Conservation (phyloP, 2,888 invertebrate species). For the Xanthia icteritia region DNA sequence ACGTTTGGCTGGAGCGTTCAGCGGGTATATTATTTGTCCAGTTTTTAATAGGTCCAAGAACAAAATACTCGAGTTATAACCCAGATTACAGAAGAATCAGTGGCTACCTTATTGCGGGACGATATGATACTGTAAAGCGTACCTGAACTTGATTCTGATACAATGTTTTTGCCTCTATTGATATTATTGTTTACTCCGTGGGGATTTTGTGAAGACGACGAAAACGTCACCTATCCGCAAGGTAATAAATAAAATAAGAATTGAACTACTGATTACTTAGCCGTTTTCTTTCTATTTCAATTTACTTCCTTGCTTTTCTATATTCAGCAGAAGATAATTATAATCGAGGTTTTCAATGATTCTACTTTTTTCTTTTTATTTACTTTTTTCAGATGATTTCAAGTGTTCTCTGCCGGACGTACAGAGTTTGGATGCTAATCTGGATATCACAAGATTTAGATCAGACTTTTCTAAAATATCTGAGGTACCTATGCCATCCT, state of each 20-base stretch:
- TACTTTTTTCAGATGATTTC: slow-evolving; percentile 82
- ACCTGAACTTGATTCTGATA: background rate
- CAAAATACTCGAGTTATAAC: slow-evolving; percentile 1
- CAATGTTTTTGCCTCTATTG: slow-evolving; percentile 46
- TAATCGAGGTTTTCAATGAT: background rate
- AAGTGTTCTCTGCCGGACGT: slow-evolving; percentile 88
- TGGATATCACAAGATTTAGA: slow-evolving; percentile 84
- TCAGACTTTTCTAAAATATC: slow-evolving; percentile 88
- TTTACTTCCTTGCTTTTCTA: background rate
- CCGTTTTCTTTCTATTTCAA: background rate
- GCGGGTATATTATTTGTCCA: background rate
- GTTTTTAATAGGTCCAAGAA: too few relatives aligned
- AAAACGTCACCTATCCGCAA: slow-evolving; percentile 68
- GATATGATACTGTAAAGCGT: slow-evolving; percentile 14
- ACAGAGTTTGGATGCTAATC: slow-evolving; percentile 81
- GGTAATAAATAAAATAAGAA: slow-evolving; percentile 62
- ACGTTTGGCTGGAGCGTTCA: background rate
- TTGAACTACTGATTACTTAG: background rate
- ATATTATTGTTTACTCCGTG: slow-evolving; percentile 66
- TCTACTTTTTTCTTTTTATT: background rate
- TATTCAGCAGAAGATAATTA: too few relatives aligned
- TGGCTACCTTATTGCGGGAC: background rate
- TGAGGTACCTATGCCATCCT: slow-evolving; percentile 73
- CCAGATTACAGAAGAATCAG: background rate
- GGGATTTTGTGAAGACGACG: slow-evolving; percentile 68